Conservation (phyloP, 2,797 vertebrate species). For the Squalus acanthias region DNA sequence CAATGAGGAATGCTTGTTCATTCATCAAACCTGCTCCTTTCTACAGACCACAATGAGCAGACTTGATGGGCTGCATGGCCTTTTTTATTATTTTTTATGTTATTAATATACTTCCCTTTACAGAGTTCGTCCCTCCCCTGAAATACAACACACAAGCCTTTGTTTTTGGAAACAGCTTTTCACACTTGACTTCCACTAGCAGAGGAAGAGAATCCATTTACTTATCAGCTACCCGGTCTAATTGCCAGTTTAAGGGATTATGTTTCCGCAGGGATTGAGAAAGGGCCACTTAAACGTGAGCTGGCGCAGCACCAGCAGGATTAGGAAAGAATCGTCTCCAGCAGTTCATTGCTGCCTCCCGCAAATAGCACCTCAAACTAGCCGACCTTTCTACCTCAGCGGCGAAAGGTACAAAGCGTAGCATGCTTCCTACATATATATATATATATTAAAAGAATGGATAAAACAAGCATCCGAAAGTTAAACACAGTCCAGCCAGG, state of each 20-base stretch:
- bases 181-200: slow-evolving; percentile 21
- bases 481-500: neutral
- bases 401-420: neutral
- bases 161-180: slow-evolving; percentile 20
- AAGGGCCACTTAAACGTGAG: neutral
- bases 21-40: neutral
- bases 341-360: neutral
- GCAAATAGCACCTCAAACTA: neutral
- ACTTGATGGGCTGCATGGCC: neutral
- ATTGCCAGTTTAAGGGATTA: slow-evolving; percentile 22
- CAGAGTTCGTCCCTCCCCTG: neutral
- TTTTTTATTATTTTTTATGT: neutral
- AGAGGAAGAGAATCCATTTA: slow-evolving; percentile 21
- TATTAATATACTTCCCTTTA: neutral
- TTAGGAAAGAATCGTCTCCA: neutral
- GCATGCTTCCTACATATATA: neutral
- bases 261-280: slow-evolving; percentile 5
- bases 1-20: neutral
- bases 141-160: neutral
- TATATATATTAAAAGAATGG: neutral
- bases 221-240: neutral
- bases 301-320: neutral
- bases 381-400: neutral
- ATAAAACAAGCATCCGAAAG: neutral
- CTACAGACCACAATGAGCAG: neutral